Base-by-base conservation (phyloP, 1,140 invertebrate genomes). In the Drosophila serrata region DNA sequence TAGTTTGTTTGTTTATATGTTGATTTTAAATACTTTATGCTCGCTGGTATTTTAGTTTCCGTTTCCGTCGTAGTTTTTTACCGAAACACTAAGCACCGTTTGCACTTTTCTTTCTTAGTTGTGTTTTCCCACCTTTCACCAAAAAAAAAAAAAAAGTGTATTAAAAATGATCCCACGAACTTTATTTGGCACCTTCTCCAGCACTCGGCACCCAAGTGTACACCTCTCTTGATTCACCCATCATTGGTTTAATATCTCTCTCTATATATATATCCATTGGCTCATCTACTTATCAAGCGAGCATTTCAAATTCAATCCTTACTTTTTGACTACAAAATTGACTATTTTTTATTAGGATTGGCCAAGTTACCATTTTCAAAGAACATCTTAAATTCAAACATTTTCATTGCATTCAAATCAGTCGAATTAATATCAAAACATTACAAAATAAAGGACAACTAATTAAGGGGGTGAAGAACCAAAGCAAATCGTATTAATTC, bases 1-100 rank as follows among this genome's bases (percentile, higher is more conserved):
- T 70, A 29, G 39, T 27, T 75, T 62, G 24, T 37, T 53, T 60
- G 45, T 24, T 45, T 51, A 61, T 35, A 37, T 48, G 55, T 33
- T 79, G 22, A 63, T 72, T 72, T 76, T 12, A 1, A 67, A 48
- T 43, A 45, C 60, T 67, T 76, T 60, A 69, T 75, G 82, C 82
- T 87, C 82, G 82, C 82, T 87, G 76, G 75, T 79, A 43, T 33
- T 67, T 65, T 35, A 48, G 42, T 72, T 72, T 57, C 1, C 70
- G 24, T 56, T 67, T 70, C 62, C 9, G 76, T 77, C 9, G 80
- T 77, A 82, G 80, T 68, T 72, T 45, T 45, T 46, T 22, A 37
- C n/a, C 11, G n/a, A 64, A 35, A 65, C 51, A 29, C 56, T 56
- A 65, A 69, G 67, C 60, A 77, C 62, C 62, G 33, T 51, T 51